phyloP scores from a whole-genome alignment of 2,113 vertebrate genomes.

The Okapia johnstoni region DNA sequence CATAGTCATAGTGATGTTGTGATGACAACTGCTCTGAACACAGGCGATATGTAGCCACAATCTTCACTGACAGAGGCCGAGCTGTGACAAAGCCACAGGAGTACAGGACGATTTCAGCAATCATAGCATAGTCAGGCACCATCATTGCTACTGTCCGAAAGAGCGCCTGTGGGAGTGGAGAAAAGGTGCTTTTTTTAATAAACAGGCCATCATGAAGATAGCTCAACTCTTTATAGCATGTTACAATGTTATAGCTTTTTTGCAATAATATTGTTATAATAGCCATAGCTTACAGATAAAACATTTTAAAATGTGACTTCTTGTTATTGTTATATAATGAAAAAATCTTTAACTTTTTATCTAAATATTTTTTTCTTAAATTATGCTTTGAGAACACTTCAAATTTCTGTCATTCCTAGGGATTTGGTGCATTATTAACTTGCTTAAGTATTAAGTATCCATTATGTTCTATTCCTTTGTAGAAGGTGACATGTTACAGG shows the following conservation, averaged over 20 bases:
- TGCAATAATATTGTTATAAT: not conserved
- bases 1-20: slow-evolving; percentile 93
- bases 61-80: slow-evolving; percentile 90
- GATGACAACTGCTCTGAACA: slow-evolving; percentile 92
- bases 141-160: slow-evolving; percentile 96
- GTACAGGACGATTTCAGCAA: slow-evolving; percentile 94
- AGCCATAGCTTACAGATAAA: not conserved
- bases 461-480: not conserved
- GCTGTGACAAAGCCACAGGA: slow-evolving; percentile 92
- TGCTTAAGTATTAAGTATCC: not conserved
- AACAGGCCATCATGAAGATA: not conserved
- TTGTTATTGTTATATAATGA: not conserved
- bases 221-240: not conserved
- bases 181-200: not conserved
- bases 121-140: slow-evolving; percentile 95
- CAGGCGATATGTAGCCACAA: slow-evolving; percentile 90
- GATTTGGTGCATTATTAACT: not conserved
- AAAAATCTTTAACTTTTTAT: not conserved
- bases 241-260: not conserved
- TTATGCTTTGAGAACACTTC: not conserved
- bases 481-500: not conserved
- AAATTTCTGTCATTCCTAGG: not conserved
- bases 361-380: not conserved
- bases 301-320: not conserved
- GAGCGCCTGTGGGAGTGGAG: slow-evolving; percentile 81